Conservation (phyloP, 53 echinoderm and acorn worm species). For the Henricia sp. region DNA sequence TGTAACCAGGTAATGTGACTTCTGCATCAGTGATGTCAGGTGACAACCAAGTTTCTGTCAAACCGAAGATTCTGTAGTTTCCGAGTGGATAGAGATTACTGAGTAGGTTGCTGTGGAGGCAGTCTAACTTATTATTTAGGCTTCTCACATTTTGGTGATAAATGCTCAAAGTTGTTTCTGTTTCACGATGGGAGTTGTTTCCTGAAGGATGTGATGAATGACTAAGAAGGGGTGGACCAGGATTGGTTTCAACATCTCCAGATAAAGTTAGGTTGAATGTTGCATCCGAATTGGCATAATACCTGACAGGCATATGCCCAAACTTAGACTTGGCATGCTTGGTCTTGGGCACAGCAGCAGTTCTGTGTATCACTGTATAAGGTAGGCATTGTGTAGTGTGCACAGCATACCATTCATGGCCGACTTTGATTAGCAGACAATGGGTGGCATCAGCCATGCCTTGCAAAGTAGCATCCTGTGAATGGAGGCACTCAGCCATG, state of each 20-base stretch:
- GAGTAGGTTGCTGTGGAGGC: neutral
- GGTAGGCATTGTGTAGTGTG: neutral
- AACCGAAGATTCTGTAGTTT: constrained; percentile 25
- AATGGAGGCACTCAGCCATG: constrained; percentile 6
- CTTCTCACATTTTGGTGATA: constrained; percentile 37
- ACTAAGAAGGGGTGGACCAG: neutral
- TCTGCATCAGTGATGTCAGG: constrained; percentile 23
- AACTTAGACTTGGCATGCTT: neutral
- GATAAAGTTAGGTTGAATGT: constrained; percentile 1
- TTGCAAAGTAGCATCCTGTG: neutral
- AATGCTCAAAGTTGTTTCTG: constrained; percentile 13
- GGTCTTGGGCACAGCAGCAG: neutral
- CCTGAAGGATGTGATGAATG: neutral
- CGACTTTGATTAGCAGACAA: neutral
- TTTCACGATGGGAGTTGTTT: neutral
- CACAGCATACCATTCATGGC: neutral
- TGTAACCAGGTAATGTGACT: constrained; percentile 31
- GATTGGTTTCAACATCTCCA: constrained; percentile 13
- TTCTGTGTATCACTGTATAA: neutral
- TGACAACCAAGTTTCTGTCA: constrained; percentile 48
- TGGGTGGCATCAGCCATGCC: neutral
- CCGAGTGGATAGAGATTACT: constrained; percentile 24
- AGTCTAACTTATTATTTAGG: constrained; percentile 25
- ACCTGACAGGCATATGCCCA: constrained; percentile 7
- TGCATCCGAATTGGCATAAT: neutral